Conservation (phyloP, 2,797 vertebrate species). For the Pseudotriccus pelzelni region DNA sequence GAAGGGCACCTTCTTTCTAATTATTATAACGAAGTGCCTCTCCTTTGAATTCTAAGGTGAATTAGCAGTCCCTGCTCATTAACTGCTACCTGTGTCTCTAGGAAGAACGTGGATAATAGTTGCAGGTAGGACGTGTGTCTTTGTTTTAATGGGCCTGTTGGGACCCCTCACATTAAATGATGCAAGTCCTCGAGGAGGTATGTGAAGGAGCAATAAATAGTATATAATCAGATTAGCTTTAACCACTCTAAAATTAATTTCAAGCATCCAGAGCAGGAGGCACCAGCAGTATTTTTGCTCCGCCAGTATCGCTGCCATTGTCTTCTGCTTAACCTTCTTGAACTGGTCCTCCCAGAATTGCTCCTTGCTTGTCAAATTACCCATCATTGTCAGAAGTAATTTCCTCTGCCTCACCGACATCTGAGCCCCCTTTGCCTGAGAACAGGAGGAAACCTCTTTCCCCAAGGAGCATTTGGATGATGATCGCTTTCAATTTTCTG, state of each 20-base stretch:
- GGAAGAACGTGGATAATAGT: not conserved
- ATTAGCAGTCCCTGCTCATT: conserved; percentile 38
- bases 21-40: not conserved
- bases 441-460: not conserved
- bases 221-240: conserved; percentile 1
- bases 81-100: not conserved
- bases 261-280: not conserved
- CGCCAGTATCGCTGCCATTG: not conserved
- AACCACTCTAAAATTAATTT: conserved; percentile 12
- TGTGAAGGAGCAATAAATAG: not conserved
- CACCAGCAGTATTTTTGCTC: not conserved
- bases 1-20: conserved; percentile 15
- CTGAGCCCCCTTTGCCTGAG: not conserved
- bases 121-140: not conserved
- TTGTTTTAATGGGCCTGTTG: conserved; percentile 15
- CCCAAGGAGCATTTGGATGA: not conserved
- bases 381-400: not conserved
- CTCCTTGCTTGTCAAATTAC: not conserved
- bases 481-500: not conserved
- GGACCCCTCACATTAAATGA: not conserved
- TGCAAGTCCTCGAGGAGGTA: not conserved
- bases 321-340: not conserved
- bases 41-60: not conserved
- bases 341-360: not conserved
- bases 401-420: not conserved